A percentile compares a stretch with the other conserved stretches of the same genome.
phyloP scores from a whole-genome alignment of 1,140 invertebrate species.

The Bursaphelenchus mucronatus region DNA sequence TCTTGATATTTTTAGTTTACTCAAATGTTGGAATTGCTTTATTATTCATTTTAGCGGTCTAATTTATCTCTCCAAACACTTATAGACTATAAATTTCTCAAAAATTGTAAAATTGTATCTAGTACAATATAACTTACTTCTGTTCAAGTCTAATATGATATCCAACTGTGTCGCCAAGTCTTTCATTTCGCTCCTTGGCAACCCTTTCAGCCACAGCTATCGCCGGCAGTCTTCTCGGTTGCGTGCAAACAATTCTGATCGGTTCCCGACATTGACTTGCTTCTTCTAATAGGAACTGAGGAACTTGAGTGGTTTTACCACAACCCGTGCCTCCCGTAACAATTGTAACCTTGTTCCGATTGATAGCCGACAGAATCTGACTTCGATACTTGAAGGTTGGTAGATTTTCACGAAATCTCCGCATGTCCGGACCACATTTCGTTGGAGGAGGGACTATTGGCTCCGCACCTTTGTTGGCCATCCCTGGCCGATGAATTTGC shows the following conservation, averaged over 20 bases:
- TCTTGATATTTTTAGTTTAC: too few species aligned
- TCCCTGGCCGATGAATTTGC: too few species aligned
- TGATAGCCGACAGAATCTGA: constrained; percentile 69
- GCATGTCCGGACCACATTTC: constrained; percentile 63
- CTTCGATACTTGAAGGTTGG: constrained; percentile 66
- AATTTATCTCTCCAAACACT: neutral
- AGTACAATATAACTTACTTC: constrained; percentile 50
- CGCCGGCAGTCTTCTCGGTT: constrained; percentile 83
- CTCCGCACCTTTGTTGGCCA: neutral
- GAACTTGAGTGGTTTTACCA: constrained; percentile 85
- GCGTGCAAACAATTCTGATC: constrained; percentile 83
- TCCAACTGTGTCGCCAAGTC: constrained; percentile 78
- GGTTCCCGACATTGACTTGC: constrained; percentile 68
- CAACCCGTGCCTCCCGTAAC: constrained; percentile 79
- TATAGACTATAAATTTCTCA: neutral
- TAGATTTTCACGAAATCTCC: constrained; percentile 66
- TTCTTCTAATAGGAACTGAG: constrained; percentile 81
- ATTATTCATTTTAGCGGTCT: too few species aligned
- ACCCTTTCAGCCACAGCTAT: constrained; percentile 76
- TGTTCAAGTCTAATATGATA: constrained; percentile 84
- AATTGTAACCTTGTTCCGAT: constrained; percentile 78
- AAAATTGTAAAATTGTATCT: constrained; percentile 2
- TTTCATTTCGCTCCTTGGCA: constrained; percentile 79
- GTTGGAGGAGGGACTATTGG: constrained; percentile 64
- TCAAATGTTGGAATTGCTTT: too few species aligned